Conservation (phyloP, 1,140 invertebrate species). For the Lepidurus couesii region DNA sequence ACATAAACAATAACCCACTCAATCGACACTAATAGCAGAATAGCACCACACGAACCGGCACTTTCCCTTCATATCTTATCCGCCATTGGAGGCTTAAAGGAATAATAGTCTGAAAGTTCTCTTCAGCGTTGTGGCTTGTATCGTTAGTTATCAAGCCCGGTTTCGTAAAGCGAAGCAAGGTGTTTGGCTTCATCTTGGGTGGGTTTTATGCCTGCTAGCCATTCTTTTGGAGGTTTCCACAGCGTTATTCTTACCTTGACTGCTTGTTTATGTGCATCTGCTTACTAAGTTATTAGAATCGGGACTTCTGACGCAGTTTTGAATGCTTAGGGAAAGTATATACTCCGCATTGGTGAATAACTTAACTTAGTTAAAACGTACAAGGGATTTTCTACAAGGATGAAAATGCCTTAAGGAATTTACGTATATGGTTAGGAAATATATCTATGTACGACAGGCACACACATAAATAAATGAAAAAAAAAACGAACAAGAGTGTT, state of each 20-base stretch:
- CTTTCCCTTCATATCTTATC: too few relatives aligned
- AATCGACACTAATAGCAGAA: too few relatives aligned
- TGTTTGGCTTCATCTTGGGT: constrained; percentile 3
- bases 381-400: not conserved
- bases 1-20: too few relatives aligned
- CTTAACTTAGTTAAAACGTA: not conserved
- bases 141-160: not conserved
- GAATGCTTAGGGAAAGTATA: not conserved
- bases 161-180: not conserved
- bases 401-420: not conserved
- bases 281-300: not conserved
- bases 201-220: not conserved
- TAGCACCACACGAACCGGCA: too few relatives aligned
- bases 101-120: not conserved
- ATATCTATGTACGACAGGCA: not conserved
- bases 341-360: not conserved
- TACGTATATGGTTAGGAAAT: constrained; percentile 4
- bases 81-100: not conserved
- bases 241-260: not conserved
- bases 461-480: not conserved
- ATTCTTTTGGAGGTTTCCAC: not conserved
- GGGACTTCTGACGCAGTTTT: not conserved
- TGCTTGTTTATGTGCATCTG: constrained; percentile 8
- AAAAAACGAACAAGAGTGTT: not conserved
- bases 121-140: not conserved